Percentiles rank a stretch among this genome's conserved stretches.
Conservation (phyloP, 2,888 invertebrate genomes). For the Pterobdella sp. region DNA sequence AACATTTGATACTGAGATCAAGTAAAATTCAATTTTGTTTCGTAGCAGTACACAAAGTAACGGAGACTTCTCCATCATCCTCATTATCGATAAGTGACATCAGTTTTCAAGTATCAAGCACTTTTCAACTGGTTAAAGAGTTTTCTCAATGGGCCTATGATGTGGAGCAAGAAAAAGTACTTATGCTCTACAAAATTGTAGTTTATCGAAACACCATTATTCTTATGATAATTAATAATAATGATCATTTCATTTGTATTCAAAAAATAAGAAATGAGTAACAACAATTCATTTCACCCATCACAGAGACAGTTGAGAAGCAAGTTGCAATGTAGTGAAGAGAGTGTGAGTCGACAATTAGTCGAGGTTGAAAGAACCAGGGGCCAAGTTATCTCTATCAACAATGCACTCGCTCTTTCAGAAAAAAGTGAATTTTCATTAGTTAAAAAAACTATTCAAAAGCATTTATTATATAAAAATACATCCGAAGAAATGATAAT, state of each 20-base stretch:
- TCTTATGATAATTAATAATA: too few relatives aligned
- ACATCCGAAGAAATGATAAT: neutral
- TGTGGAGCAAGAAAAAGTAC: neutral
- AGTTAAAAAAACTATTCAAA: neutral
- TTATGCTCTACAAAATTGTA: too few relatives aligned
- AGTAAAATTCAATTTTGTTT: too few relatives aligned
- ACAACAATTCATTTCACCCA: too few relatives aligned
- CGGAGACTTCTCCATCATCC: too few relatives aligned
- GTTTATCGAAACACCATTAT: too few relatives aligned
- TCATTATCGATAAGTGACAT: too few relatives aligned
- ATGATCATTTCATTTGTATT: too few relatives aligned
- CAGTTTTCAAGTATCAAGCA: neutral
- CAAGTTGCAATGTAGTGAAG: slow-evolving; percentile 4
- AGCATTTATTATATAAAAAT: neutral
- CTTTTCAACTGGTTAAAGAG: neutral
- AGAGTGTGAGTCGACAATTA: neutral
- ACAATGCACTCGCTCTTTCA: neutral
- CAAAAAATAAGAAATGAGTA: too few relatives aligned
- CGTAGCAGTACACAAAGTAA: too few relatives aligned
- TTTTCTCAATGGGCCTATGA: neutral
- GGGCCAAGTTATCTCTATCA: neutral
- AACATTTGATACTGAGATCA: too few relatives aligned
- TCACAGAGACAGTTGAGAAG: neutral
- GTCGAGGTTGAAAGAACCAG: neutral
- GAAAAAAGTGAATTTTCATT: neutral